Conservation (phyloP, 2,888 invertebrate genomes). For the Cacoxenus indagator region DNA sequence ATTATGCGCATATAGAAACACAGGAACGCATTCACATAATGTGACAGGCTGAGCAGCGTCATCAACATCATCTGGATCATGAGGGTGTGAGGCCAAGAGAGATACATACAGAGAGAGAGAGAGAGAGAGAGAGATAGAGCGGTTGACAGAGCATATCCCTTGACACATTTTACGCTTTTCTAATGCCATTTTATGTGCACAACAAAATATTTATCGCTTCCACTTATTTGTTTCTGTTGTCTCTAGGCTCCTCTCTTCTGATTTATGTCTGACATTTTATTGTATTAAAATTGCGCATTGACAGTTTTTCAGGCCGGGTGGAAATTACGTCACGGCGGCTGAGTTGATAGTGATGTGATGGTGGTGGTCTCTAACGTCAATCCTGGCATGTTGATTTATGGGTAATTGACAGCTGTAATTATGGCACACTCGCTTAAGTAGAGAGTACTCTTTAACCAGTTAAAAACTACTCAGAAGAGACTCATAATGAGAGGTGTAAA, state of each 20-base stretch:
- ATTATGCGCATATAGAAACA: constrained; percentile 42
- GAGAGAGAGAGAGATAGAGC: background rate
- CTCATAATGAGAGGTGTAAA: too few relatives aligned
- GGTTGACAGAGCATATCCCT: background rate
- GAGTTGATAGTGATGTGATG: constrained; percentile 33
- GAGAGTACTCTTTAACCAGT: too few relatives aligned
- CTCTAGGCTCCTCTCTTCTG: constrained; percentile 30
- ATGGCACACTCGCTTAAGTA: too few relatives aligned
- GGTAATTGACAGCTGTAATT: constrained; percentile 46
- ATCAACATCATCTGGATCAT: constrained; percentile 29
- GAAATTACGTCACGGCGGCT: background rate
- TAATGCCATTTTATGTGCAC: constrained; percentile 50
- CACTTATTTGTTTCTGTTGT: constrained; percentile 11
- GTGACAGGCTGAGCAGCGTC: constrained; percentile 29
- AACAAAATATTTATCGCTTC: constrained; percentile 47
- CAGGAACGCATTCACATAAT: constrained; percentile 18
- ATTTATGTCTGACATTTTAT: constrained; percentile 48
- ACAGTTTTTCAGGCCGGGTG: constrained; percentile 22
- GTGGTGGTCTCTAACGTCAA: constrained; percentile 30
- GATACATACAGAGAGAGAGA: too few relatives aligned
- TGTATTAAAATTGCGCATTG: constrained; percentile 29
- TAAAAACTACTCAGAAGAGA: too few relatives aligned
- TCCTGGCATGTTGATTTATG: constrained; percentile 40
- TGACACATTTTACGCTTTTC: constrained; percentile 44
- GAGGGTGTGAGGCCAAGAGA: too few relatives aligned